Evolutionary conservation across 1,140 invertebrate species (phyloP).

Genomic region (Lepeophtheirus salmonis): DNA sequence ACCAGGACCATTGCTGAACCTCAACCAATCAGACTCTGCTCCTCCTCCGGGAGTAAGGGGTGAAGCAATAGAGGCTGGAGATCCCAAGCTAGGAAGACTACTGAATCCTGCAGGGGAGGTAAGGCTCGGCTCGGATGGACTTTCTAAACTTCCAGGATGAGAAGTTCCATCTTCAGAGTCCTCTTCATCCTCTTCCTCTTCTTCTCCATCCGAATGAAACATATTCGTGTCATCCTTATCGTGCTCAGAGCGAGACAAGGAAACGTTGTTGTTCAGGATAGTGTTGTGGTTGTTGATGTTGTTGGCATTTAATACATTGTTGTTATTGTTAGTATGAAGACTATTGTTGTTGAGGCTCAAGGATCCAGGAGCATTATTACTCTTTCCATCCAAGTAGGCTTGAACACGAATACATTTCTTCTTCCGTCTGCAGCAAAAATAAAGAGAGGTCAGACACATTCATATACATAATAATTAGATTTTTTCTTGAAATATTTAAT

Average conservation of each 20-base stretch:
- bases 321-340: no score
- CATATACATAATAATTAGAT: no score
- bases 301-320: no score
- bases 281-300: no score
- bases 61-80: slow-evolving; percentile 16
- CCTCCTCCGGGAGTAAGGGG: slow-evolving; percentile 6
- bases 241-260: not conserved
- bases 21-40: not conserved
- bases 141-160: slow-evolving; percentile 1
- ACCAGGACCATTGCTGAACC: not conserved
- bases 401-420: slow-evolving; percentile 32
- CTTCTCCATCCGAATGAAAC: slow-evolving; percentile 3
- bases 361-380: not conserved
- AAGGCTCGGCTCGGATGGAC: slow-evolving; percentile 2
- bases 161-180: not conserved
- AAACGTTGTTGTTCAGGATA: no score
- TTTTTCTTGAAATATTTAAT: no score
- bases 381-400: slow-evolving; percentile 13
- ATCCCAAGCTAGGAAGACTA: slow-evolving; percentile 13
- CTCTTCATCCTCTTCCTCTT: slow-evolving; percentile 8
- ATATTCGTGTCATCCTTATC: not conserved
- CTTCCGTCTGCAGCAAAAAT: slow-evolving; percentile 29
- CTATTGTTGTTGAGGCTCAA: not conserved
- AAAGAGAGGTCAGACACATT: no score
- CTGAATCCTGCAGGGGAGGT: slow-evolving; percentile 14